A percentile compares a stretch with the other conserved stretches of the same genome.
Evolutionary conservation across 2,888 invertebrate genomes (phyloP).

Genomic region (Selenia dentaria): DNA sequence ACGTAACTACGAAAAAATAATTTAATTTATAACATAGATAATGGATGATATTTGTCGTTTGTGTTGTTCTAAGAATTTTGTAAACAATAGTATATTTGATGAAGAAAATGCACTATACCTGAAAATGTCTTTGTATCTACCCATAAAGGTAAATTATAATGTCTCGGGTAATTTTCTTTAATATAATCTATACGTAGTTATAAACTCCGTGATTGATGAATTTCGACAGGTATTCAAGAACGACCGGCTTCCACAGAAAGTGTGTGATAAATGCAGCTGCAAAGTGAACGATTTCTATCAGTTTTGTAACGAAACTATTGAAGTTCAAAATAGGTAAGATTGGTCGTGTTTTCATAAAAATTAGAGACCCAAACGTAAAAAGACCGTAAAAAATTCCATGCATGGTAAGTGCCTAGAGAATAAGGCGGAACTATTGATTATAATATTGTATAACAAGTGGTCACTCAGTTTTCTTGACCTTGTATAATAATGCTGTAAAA

Average conservation of each 20-base stretch:
- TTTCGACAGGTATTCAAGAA: conserved; percentile 85
- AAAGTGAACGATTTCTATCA: conserved; percentile 89
- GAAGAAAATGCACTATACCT: conserved; percentile 87
- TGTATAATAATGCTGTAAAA: conserved; percentile 7
- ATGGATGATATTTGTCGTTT: conserved; percentile 77
- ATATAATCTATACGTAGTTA: too few species aligned
- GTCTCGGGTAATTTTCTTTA: not conserved
- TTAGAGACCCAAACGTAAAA: too few species aligned
- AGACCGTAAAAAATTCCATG: too few species aligned
- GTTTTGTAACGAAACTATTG: conserved; percentile 88
- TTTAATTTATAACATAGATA: too few species aligned
- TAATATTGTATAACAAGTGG: not conserved
- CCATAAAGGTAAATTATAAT: conserved; percentile 86
- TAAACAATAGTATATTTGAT: conserved; percentile 88
- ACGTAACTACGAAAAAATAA: too few species aligned
- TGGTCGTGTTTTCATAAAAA: too few species aligned
- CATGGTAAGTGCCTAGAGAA: too few species aligned
- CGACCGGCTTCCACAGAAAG: conserved; percentile 88
- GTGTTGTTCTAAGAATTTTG: conserved; percentile 78
- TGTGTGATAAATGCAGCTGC: conserved; percentile 88
- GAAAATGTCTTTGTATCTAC: conserved; percentile 89
- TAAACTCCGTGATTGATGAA: too few species aligned
- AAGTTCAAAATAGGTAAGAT: conserved; percentile 85
- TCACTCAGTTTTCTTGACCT: conserved; percentile 10
- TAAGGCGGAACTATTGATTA: not conserved